Conservation (phyloP, 2,797 vertebrate species). For the Sebastes kiyomatsui region DNA sequence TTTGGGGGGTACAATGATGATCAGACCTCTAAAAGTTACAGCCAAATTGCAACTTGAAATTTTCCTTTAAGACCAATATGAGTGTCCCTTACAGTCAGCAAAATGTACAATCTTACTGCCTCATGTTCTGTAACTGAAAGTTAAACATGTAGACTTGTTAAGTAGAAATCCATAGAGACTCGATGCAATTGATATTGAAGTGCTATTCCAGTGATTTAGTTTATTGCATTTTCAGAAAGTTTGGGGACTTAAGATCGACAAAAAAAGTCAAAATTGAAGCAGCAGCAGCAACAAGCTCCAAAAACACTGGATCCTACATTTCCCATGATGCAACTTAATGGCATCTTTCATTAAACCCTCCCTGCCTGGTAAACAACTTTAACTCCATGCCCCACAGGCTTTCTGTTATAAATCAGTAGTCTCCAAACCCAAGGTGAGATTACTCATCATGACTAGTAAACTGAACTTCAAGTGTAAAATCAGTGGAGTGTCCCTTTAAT, state of each 20-base stretch:
- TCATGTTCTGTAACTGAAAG: background rate
- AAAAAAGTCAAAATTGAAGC: no score
- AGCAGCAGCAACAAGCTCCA: background rate
- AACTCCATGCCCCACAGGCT: background rate
- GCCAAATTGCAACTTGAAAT: background rate
- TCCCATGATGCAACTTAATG: background rate
- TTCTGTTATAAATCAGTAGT: background rate
- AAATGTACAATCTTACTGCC: background rate
- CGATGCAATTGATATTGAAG: background rate
- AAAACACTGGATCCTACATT: constrained; percentile 1
- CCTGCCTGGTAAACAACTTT: background rate
- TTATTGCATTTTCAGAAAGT: background rate
- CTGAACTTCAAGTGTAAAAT: constrained; percentile 17
- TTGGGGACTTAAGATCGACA: background rate
- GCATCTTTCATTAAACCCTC: background rate
- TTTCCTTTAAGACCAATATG: background rate
- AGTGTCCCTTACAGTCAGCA: background rate
- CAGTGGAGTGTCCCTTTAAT: constrained; percentile 1
- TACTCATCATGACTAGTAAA: constrained; percentile 1
- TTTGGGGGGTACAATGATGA: no score
- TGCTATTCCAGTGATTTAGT: constrained; percentile 8
- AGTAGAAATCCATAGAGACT: background rate
- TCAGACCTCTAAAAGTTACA: background rate
- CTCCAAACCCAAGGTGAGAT: background rate
- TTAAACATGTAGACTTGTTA: background rate